Percentiles rank a stretch among this genome's conserved stretches.
phyloP scores from a whole-genome alignment of 2,113 vertebrate genomes.

The Sceloporus undulatus region DNA sequence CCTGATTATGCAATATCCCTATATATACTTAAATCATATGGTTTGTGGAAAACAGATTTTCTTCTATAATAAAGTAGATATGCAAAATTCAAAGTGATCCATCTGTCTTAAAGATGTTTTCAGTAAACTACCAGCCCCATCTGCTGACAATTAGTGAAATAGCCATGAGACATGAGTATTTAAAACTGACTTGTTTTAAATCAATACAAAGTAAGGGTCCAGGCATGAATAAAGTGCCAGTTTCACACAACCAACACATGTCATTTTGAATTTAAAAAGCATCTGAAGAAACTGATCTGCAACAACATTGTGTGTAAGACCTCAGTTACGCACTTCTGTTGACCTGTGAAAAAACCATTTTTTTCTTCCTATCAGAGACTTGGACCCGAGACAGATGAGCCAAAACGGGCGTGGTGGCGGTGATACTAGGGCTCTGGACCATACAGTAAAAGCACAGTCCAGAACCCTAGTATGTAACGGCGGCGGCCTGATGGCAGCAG shows the following conservation, averaged over 20 bases:
- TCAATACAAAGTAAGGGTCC: neutral
- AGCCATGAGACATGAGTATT: neutral
- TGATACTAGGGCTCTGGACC: too few relatives aligned
- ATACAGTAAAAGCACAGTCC: too few relatives aligned
- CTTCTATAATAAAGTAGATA: neutral
- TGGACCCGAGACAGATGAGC: too few relatives aligned
- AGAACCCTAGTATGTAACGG: too few relatives aligned
- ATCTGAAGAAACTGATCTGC: neutral
- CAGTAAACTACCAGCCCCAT: constrained; percentile 17
- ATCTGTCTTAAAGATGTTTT: neutral
- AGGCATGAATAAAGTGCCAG: neutral
- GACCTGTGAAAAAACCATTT: neutral
- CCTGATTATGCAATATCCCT: neutral
- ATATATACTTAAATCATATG: neutral
- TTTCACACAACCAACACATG: neutral
- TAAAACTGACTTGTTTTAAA: neutral
- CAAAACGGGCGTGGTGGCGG: too few relatives aligned
- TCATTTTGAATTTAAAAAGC: neutral
- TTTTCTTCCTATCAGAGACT: neutral
- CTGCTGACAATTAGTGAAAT: constrained; percentile 33
- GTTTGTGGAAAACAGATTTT: neutral
- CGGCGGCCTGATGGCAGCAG: too few relatives aligned
- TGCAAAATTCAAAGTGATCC: neutral
- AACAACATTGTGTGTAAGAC: neutral
- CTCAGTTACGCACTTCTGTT: neutral